phyloP scores from a whole-genome alignment of 1,140 invertebrate species.

The Armadillidium nasatum region DNA sequence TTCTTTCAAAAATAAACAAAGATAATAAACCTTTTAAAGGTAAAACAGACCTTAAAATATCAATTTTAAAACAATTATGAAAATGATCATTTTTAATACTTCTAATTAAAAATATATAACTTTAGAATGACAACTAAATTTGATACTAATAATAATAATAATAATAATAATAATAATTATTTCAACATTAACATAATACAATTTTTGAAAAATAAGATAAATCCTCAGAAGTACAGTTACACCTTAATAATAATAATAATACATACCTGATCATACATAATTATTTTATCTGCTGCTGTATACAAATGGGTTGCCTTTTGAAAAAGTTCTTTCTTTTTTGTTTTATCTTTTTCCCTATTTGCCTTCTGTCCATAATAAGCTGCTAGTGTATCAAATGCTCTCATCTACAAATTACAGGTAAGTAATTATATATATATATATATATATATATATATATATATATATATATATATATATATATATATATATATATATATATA shows the following conservation, averaged over 20 bases:
- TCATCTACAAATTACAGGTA: conserved; percentile 51
- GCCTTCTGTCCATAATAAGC: conserved; percentile 97
- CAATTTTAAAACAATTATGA: no score
- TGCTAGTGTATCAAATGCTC: conserved; percentile 59
- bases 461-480: no score
- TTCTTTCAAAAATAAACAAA: conserved; percentile 28
- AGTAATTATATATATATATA: no score
- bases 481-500: no score
- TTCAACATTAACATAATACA: no score
- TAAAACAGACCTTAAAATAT: no score
- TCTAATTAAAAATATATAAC: no score
- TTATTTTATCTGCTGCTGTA: conserved; percentile 98
- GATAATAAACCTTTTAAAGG: no score
- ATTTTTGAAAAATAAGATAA: no score
- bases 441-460: no score
- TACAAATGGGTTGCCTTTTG: conserved; percentile 94
- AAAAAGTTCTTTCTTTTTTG: conserved; percentile 90
- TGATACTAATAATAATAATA: neutral
- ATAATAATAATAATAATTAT: neutral
- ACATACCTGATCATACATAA: conserved; percentile 90
- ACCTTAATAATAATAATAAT: conserved; percentile 53
- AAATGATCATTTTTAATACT: no score
- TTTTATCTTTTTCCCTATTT: conserved; percentile 91
- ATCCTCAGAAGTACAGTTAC: conserved; percentile 87
- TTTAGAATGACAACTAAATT: no score